Evolutionary conservation across 2,888 invertebrate genomes (phyloP), one percentile per base, ranked within the genome.

Genomic region (Agriotes lineatus): DNA sequence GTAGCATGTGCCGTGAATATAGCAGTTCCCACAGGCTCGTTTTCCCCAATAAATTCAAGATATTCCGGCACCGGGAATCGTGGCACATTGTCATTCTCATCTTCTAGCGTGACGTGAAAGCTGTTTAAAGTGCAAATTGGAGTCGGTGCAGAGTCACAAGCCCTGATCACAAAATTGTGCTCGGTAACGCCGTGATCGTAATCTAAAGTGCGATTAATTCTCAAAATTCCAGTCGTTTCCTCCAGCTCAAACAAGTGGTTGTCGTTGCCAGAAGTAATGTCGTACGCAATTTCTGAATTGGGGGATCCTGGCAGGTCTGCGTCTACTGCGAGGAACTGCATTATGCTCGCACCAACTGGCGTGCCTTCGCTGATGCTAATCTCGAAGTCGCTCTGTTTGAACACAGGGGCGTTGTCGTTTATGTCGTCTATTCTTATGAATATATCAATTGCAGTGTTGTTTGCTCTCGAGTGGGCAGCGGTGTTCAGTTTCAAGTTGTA

Each of bases 71-170:
- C 93, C 0, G 97, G 96, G 82, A 98, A 98, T 60, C 90, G 90
- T 0, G 98, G 98, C 0, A 88, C 87, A 79, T 96, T 96, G 81
- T 98, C 97, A 80, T 98, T 98, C 76, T 95, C 95, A 83, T 98
- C 97, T 70, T 92, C 90, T 19, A 98, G 87, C 35, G 87, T 88
- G 39, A 99, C 86, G 63, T 88, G 88, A 16, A 97, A 90, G 1
- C 91, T 90, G 0, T 91, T 89, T 22, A 95, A 85, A 0, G 93
- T 91, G 76, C 96, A 95, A 7, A 95, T 84, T 1, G 91, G 88
- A 7, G 87, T 85, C 0, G 82, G 79, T 9, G 92, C 93, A 80
- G 91, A 91, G 82, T 97, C 96, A 77, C 94, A 93, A 0, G 96
- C 96, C 68, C 93, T 87, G 14, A 97, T 88, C 12, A 97, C 91